phyloP scores from a whole-genome alignment of 2,888 invertebrate species.

The Lycia hirtaria region DNA sequence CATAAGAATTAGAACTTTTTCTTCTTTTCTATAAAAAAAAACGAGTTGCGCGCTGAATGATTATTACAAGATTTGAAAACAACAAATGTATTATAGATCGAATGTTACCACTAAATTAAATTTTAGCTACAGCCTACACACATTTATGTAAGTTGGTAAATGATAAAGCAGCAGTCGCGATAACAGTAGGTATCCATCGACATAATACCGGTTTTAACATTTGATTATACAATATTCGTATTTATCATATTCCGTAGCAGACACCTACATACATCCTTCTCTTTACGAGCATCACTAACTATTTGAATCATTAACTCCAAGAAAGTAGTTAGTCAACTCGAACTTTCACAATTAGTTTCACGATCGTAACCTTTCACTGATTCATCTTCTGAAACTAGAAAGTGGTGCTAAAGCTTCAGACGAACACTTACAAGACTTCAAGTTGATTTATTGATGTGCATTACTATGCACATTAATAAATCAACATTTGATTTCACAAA shows the following conservation, averaged over 20 bases:
- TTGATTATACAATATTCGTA: background rate
- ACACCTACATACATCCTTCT: constrained; percentile 13
- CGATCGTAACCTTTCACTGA: constrained; percentile 23
- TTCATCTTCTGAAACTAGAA: constrained; percentile 12
- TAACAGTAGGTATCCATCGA: background rate
- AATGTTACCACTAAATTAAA: too few relatives aligned
- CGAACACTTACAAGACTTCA: too few relatives aligned
- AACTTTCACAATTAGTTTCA: constrained; percentile 23
- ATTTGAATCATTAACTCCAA: constrained; percentile 14
- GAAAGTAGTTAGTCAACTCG: constrained; percentile 25
- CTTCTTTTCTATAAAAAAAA: too few relatives aligned
- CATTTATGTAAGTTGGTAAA: background rate
- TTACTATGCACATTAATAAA: background rate
- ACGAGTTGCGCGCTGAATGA: too few relatives aligned
- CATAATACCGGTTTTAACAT: background rate
- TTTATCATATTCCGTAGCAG: background rate
- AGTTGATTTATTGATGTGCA: too few relatives aligned
- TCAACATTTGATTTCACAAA: background rate
- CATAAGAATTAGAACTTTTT: too few relatives aligned
- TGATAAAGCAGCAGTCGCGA: background rate
- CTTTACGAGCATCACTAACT: background rate
- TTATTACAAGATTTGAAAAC: too few relatives aligned
- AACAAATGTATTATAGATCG: too few relatives aligned
- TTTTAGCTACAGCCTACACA: background rate
- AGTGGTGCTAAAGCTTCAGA: constrained; percentile 9